Percentiles rank a stretch among this genome's conserved stretches.
Conservation (phyloP, 2,888 invertebrate genomes). For the Pyrrhopygopsis socrates region DNA sequence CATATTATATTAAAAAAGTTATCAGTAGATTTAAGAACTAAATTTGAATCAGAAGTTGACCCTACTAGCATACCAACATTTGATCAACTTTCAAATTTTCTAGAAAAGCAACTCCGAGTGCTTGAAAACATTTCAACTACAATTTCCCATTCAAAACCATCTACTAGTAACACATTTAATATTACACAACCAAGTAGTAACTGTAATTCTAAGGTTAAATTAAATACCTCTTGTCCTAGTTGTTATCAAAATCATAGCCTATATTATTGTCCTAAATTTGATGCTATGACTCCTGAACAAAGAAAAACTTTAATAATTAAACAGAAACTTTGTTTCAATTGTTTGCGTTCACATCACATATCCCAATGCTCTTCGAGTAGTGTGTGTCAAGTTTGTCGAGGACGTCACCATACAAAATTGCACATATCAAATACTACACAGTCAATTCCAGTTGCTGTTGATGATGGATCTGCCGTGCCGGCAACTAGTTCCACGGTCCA, state of each 20-base stretch:
- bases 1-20: no score
- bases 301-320: not conserved
- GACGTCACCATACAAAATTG: not conserved
- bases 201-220: not conserved
- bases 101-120: slow-evolving; percentile 5
- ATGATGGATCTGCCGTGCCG: not conserved
- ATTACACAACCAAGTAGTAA: not conserved
- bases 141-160: not conserved
- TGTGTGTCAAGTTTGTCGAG: slow-evolving; percentile 11
- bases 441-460: not conserved
- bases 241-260: slow-evolving; percentile 14
- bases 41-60: slow-evolving; percentile 18
- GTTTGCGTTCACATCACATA: slow-evolving; percentile 19
- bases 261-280: slow-evolving; percentile 12
- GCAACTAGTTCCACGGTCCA: not conserved
- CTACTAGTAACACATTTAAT: not conserved
- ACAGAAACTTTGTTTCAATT: slow-evolving; percentile 12
- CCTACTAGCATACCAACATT: not conserved
- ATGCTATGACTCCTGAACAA: slow-evolving; percentile 15
- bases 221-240: not conserved
- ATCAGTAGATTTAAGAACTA: slow-evolving; percentile 10
- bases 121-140: slow-evolving; percentile 14
- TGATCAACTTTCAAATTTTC: not conserved
- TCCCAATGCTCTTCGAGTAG: slow-evolving; percentile 8
- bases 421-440: not conserved